A percentile compares a stretch with the other conserved stretches of the same genome.
These are phyloP conservation scores for Sinodicranocentrus sp. DNA, from an alignment of 2,888 invertebrate species.

Conservation along the genomic window DNA sequence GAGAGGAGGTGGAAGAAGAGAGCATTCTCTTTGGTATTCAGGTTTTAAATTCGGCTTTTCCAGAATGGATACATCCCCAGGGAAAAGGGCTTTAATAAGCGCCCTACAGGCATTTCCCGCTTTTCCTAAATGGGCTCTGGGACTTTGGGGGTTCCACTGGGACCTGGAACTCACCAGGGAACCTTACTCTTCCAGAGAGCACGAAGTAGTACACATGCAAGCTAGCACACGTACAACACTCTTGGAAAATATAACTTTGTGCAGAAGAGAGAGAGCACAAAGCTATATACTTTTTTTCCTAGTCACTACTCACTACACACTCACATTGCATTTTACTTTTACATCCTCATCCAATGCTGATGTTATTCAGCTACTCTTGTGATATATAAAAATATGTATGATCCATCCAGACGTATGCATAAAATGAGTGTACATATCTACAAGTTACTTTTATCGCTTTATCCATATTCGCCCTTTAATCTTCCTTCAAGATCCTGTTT, in stretches of 20 bases:
- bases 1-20: constrained; percentile 50
- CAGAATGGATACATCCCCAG: constrained; percentile 76
- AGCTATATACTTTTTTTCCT: too few species aligned
- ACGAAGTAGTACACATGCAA: constrained; percentile 48
- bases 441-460: constrained; percentile 51
- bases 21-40: constrained; percentile 76
- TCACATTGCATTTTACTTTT: too few species aligned
- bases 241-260: too few species aligned
- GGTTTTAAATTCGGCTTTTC: constrained; percentile 77
- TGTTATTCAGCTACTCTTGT: too few species aligned
- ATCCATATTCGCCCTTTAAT: constrained; percentile 72
- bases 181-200: constrained; percentile 74
- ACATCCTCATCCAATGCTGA: neutral
- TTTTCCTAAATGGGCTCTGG: constrained; percentile 76
- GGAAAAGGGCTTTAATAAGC: constrained; percentile 77
- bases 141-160: constrained; percentile 75
- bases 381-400: constrained; percentile 22
- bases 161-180: constrained; percentile 73
- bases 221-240: constrained; percentile 29
- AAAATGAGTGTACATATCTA: constrained; percentile 22
- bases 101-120: constrained; percentile 76
- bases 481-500: constrained; percentile 65
- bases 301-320: too few species aligned
- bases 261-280: too few species aligned
- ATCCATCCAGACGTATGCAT: too few species aligned